Evolutionary conservation across 2,113 vertebrate species (phyloP).

Genomic region (Herpailurus yagouaroundi): DNA sequence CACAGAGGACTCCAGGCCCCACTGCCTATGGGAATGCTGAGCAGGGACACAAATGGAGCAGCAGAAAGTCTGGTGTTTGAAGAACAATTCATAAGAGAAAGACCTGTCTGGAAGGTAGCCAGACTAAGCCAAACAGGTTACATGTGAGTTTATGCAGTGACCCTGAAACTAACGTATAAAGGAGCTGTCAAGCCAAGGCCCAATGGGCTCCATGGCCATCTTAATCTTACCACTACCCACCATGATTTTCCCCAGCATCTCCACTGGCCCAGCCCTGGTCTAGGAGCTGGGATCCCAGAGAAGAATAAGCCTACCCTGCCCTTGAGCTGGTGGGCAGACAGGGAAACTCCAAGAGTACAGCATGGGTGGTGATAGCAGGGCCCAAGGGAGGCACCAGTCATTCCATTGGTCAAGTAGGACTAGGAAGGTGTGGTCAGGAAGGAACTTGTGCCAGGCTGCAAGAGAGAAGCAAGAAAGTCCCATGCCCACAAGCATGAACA

Average conservation of each 20-base stretch:
- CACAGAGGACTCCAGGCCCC: neutral
- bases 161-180: neutral
- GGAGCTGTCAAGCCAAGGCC: neutral
- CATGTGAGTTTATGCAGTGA: neutral
- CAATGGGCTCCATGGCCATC: fast-evolving
- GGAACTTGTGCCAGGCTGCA: neutral
- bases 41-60: neutral
- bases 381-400: neutral
- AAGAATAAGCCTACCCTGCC: neutral
- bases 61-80: neutral
- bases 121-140: neutral
- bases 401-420: fast-evolving
- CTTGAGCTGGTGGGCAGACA: neutral
- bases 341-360: neutral
- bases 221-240: neutral
- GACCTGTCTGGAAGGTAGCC: neutral
- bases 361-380: too few species aligned
- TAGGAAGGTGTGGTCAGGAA: neutral
- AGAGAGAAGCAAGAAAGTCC: neutral
- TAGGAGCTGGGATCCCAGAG: neutral
- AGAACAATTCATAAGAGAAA: neutral
- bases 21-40: fast-evolving
- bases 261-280: neutral
- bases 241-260: neutral
- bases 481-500: neutral